Base-by-base conservation (phyloP, 2,113 vertebrate species). In the Australoheros scitulus region DNA sequence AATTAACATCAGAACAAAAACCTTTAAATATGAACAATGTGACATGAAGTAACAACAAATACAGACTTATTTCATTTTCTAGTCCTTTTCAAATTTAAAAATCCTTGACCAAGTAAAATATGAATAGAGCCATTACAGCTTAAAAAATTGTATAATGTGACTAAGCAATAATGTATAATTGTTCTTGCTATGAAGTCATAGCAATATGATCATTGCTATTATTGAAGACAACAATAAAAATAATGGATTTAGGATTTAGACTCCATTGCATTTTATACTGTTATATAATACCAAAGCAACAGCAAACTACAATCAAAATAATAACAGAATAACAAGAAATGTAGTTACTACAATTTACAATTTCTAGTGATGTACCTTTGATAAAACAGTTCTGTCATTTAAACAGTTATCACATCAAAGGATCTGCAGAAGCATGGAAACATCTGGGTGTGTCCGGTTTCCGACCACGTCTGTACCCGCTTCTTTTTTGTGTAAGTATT, bases 371-470 rank as follows among this genome's bases (percentile, higher is more conserved):
- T 1, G 0, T 55, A 55, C 18, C 6, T 55, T 0, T 34, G 68
- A 55, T 0, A 72, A 34, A 72, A 55, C 26, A 55, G 18, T 43
- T 14, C 41, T 87, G 65, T 74, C 50, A 61, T n/a, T 15, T 32
- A 29, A 79, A 85, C 96, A 99, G 98, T 99, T 87, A 99, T 99
- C 92, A 99, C 98, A 84, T 99, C 98, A 10, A 99, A 99, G 94
- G 98, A 99, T 94, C 96, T 99, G 75, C 98, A 99, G 96, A 99
- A 99, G 90, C 98, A 99, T 0, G 98, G 98, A n/a, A 99, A 99
- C 96, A 99, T 99, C 94, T 99, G 98, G 98, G 98, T 99, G 88
- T 99, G 98, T 95, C 98, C 98, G 0, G 97, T 99, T 64, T 99
- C 98, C 0, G 98, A 99, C 92, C 98, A 99, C 1, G 98, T 99